These are phyloP conservation scores for Apamea monoglypha DNA, from an alignment of 2,888 invertebrate genomes.

Conservation along the genomic window DNA sequence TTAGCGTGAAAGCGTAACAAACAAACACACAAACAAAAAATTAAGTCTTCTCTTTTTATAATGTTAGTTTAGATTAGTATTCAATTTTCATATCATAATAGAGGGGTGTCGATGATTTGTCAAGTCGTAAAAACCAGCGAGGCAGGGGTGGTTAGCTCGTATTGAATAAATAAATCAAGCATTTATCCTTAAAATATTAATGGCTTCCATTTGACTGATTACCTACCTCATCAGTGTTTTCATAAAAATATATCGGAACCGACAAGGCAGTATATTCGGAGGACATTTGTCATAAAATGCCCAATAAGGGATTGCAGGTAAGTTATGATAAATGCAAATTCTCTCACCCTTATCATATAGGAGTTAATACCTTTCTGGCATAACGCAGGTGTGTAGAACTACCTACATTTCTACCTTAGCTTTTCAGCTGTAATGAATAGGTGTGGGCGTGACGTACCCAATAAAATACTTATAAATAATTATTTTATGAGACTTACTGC, in stretches of 20 bases:
- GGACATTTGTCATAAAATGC: conserved; percentile 21
- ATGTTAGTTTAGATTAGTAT: neutral
- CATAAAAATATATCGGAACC: conserved; percentile 1
- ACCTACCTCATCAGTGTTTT: neutral
- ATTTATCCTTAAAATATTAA: neutral
- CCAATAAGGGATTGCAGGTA: conserved; percentile 27
- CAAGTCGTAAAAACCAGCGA: neutral
- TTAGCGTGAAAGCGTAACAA: no score
- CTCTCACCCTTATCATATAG: conserved; percentile 41
- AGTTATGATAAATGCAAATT: conserved; percentile 49
- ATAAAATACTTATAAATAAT: conserved; percentile 10
- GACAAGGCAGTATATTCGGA: conserved; percentile 1
- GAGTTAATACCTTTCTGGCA: conserved; percentile 33
- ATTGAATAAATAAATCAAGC: neutral
- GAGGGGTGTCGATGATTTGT: neutral
- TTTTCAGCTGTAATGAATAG: conserved; percentile 40
- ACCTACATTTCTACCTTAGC: conserved; percentile 18
- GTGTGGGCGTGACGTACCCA: neutral
- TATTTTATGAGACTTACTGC: neutral
- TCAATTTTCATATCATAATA: neutral
- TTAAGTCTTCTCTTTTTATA: no score
- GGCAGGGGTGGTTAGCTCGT: neutral
- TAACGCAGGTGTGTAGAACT: conserved; percentile 44
- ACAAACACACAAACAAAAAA: no score
- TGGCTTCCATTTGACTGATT: neutral